These are phyloP conservation scores for Polypterus bichir DNA, from an alignment of 2,113 vertebrate genomes.

Conservation along the genomic window DNA sequence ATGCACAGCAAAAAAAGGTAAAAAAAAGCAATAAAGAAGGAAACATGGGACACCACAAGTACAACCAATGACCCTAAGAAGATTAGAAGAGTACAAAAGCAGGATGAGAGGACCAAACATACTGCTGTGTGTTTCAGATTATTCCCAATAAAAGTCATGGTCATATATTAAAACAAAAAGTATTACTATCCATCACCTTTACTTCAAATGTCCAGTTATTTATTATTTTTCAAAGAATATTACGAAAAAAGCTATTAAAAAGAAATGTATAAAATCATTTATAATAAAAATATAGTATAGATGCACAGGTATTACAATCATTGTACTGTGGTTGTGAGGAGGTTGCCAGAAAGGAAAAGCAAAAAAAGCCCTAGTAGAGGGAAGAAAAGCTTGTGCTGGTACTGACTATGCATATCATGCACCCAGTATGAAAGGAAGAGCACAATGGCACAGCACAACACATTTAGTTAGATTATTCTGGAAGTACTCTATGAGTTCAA, in stretches of 20 bases:
- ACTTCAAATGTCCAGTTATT: conserved; percentile 9
- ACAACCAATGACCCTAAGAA: neutral
- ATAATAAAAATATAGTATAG: neutral
- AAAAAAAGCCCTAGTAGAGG: too few species aligned
- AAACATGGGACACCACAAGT: neutral
- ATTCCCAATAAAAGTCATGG: neutral
- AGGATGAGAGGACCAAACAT: neutral
- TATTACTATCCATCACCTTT: conserved; percentile 12
- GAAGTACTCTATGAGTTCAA: too few species aligned
- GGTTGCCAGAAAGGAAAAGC: too few species aligned
- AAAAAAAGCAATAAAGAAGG: conserved; percentile 15
- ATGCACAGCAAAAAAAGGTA: conserved; percentile 16
- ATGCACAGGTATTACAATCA: conserved; percentile 9
- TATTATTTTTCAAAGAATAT: too few species aligned
- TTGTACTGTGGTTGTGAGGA: neutral
- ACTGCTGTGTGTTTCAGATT: neutral
- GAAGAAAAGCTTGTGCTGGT: too few species aligned
- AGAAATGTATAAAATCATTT: neutral
- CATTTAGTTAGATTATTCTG: too few species aligned
- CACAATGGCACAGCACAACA: too few species aligned
- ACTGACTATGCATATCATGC: too few species aligned
- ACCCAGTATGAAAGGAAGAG: too few species aligned
- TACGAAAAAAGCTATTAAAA: too few species aligned
- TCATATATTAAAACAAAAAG: neutral
- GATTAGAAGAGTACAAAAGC: neutral